Conservation (phyloP, 2,797 vertebrate genomes). For the Danio jaintianensis region DNA sequence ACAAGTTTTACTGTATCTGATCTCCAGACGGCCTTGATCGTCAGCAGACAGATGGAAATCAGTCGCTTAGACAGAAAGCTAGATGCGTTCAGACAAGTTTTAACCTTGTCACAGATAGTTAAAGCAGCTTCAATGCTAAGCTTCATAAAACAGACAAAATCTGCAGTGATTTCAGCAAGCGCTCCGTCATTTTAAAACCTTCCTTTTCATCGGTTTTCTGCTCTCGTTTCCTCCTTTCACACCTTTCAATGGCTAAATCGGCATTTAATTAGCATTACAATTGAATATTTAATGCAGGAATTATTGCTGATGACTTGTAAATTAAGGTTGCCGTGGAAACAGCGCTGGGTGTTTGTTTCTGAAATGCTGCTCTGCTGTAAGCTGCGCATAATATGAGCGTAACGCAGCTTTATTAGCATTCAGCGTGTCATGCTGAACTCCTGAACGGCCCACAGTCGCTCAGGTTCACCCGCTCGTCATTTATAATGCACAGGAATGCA, state of each 20-base stretch:
- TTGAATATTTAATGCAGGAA: conserved; percentile 57
- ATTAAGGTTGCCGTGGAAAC: conserved; percentile 50
- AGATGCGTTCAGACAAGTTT: conserved; percentile 66
- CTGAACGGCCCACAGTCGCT: too few relatives aligned
- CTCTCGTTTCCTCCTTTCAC: not conserved
- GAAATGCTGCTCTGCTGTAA: conserved; percentile 30
- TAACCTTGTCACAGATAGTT: conserved; percentile 76
- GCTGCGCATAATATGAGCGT: conserved; percentile 17
- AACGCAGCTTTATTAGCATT: not conserved
- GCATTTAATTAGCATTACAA: conserved; percentile 60
- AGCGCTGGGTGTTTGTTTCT: conserved; percentile 37
- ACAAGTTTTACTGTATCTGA: not conserved
- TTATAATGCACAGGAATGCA: not conserved
- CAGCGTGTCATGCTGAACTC: not conserved
- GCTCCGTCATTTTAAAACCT: not conserved
- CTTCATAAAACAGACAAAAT: conserved; percentile 65
- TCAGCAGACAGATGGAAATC: not conserved
- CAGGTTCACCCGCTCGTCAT: not conserved
- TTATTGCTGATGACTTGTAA: conserved; percentile 33
- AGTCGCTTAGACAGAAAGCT: not conserved
- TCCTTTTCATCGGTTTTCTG: not conserved
- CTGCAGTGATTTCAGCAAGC: conserved; percentile 59
- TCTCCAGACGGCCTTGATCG: not conserved
- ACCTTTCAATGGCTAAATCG: conserved; percentile 48
- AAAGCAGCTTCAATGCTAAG: conserved; percentile 67